phyloP scores from a whole-genome alignment of 1,140 invertebrate genomes.

The Brachystomella parvula region DNA sequence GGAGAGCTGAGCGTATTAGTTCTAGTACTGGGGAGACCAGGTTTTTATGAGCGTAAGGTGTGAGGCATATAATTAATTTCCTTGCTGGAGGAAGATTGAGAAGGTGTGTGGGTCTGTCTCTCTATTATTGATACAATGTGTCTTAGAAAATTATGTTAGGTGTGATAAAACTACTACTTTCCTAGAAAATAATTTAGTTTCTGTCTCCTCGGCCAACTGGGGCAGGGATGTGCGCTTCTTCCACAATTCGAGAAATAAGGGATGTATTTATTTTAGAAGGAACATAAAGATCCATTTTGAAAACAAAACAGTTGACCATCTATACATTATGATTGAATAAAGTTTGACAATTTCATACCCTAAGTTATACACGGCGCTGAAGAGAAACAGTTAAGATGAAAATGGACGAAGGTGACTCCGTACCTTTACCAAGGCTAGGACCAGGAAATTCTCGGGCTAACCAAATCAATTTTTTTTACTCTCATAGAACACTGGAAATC shows the following conservation, averaged over 20 bases:
- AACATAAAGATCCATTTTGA: not conserved
- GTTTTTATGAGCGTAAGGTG: no score
- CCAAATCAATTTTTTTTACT: no score
- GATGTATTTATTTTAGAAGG: not conserved
- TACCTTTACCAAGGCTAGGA: no score
- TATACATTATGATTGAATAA: not conserved
- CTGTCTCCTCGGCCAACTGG: no score
- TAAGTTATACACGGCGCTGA: no score
- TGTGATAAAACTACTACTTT: slow-evolving; percentile 3
- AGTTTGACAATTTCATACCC: not conserved
- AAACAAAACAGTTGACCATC: not conserved
- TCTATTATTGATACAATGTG: slow-evolving; percentile 4
- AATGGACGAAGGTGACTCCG: no score
- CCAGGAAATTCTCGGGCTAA: no score
- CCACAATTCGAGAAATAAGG: not conserved
- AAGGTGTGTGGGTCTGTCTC: slow-evolving; percentile 5
- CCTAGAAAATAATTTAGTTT: not conserved
- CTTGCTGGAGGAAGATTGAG: not conserved
- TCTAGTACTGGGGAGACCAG: no score
- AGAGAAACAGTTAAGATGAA: no score
- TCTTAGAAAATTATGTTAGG: not conserved
- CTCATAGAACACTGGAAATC: no score
- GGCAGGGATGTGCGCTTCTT: no score
- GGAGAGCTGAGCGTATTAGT: not conserved
- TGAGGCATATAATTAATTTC: not conserved